These are phyloP conservation scores for Apodemus agrarius DNA, from an alignment of 2,797 vertebrate genomes.

Conservation along the genomic window DNA sequence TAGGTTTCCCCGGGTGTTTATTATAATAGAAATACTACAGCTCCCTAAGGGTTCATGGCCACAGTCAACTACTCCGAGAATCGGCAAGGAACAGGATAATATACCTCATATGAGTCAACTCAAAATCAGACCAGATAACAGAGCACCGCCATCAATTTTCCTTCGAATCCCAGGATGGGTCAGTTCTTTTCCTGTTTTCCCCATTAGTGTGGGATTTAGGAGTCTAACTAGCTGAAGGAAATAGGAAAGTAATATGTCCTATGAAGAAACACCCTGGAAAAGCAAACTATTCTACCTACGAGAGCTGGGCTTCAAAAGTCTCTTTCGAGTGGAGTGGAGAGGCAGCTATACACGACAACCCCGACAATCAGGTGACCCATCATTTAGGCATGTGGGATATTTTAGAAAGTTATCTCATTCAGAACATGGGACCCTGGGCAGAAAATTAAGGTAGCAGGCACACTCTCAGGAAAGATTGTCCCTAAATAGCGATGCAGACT, in stretches of 20 bases:
- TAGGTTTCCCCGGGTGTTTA: background rate
- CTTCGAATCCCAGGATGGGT: background rate
- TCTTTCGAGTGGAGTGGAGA: background rate
- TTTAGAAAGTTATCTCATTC: background rate
- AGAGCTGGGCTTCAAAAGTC: background rate
- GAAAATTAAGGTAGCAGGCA: background rate
- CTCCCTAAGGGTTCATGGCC: background rate
- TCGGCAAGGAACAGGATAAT: background rate
- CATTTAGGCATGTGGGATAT: background rate
- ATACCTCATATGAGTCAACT: background rate
- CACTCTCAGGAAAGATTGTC: background rate
- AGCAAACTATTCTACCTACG: conserved; percentile 20
- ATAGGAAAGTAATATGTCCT: background rate
- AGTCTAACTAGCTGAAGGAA: background rate
- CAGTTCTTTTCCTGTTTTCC: background rate
- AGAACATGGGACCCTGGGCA: background rate
- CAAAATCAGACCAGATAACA: conserved; percentile 33
- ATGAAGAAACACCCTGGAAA: background rate
- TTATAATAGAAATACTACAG: conserved; percentile 44
- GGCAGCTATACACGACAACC: background rate
- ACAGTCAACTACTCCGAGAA: conserved; percentile 25
- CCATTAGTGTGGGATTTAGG: background rate
- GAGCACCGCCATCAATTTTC: background rate
- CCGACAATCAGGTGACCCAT: background rate
- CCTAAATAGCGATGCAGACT: background rate